phyloP scores from a whole-genome alignment of 2,888 invertebrate genomes.

The Torymus tubicola region DNA sequence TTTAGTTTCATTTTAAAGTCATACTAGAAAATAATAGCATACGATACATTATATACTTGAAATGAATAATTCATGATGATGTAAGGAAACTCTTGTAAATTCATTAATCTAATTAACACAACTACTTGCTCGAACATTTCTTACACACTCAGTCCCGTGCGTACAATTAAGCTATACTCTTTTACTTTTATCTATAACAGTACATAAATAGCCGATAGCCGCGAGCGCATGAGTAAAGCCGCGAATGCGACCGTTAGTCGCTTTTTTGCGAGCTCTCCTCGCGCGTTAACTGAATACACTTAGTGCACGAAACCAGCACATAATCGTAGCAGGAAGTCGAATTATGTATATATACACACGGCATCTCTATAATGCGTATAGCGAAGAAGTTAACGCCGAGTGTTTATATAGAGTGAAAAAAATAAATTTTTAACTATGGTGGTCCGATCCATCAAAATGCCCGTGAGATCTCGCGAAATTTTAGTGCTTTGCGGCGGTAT shows the following conservation, averaged over 20 bases:
- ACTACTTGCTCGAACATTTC: no score
- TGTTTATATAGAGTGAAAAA: no score
- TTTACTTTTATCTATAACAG: conserved; percentile 5
- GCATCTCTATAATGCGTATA: no score
- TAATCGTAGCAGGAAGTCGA: conserved; percentile 14
- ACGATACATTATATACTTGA: no score
- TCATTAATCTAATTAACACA: no score
- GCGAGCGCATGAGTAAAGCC: not conserved
- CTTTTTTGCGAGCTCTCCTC: not conserved
- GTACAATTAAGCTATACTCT: not conserved
- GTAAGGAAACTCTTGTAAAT: no score
- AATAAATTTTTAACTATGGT: no score
- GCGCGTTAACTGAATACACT: conserved; percentile 8
- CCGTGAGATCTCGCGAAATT: not conserved
- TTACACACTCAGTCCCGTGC: not conserved
- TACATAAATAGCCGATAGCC: conserved; percentile 17
- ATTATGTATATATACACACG: not conserved
- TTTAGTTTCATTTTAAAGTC: no score
- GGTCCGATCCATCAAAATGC: conserved; percentile 16
- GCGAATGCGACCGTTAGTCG: conserved; percentile 1
- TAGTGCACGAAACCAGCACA: conserved; percentile 4
- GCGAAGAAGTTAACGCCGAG: no score
- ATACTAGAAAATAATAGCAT: no score
- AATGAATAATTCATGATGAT: no score
- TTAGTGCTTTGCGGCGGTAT: conserved; percentile 23